These are phyloP conservation scores for Antechinus stuartii DNA, from an alignment of 2,113 vertebrate species.

Conservation along the genomic window DNA sequence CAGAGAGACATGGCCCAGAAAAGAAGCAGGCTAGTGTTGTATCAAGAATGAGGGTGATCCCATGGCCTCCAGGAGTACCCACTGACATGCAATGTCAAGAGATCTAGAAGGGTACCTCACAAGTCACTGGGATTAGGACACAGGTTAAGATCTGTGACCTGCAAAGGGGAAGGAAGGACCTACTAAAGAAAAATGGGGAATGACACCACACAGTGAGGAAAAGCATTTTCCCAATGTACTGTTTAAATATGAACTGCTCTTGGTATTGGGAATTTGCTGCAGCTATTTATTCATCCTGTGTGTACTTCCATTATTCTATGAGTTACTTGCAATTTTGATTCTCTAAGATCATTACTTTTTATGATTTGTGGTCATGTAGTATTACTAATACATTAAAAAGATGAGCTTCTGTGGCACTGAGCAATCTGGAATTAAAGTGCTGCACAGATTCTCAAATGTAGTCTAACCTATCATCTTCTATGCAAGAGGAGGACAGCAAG, in stretches of 20 bases:
- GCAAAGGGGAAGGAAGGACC: background rate
- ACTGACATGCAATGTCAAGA: background rate
- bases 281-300: background rate
- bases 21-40: background rate
- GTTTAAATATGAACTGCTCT: background rate
- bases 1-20: constrained; percentile 29
- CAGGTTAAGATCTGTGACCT: background rate
- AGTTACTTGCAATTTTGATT: background rate
- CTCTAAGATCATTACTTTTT: background rate
- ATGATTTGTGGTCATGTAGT: background rate
- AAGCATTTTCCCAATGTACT: background rate
- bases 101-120: background rate
- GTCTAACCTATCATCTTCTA: background rate
- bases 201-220: background rate
- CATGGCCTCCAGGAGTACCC: background rate
- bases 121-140: background rate
- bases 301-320: background rate
- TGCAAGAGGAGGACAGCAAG: background rate
- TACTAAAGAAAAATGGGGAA: background rate
- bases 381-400: background rate
- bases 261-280: background rate
- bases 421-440: background rate
- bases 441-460: background rate
- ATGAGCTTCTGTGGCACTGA: background rate
- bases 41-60: background rate